Evolutionary conservation across 2,888 invertebrate species (phyloP), one percentile per base, ranked within the genome.

Genomic region (Salpingus planirostris): DNA sequence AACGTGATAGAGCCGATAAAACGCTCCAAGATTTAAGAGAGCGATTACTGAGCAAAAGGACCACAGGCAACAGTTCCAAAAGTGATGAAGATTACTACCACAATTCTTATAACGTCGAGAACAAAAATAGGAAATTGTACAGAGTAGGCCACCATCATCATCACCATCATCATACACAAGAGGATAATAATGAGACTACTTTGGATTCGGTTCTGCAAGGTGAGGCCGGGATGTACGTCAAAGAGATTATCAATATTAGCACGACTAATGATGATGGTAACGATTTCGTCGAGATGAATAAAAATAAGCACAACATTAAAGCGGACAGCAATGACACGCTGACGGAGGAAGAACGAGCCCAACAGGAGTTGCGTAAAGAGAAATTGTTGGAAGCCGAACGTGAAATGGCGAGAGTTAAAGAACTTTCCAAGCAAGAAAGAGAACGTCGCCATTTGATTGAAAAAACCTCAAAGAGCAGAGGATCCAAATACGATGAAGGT

Each of bases 341-440:
- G 38, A 57, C 58, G 2, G 62, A 63, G 27, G 60, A 62, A 36
- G 66, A 66, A 39, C 52, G 51, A 33, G 55, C 55, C 14, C 62
- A 65, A 38, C 62, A 63, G 29, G 71, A 71, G 38, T 71, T 78
- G 54, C 67, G 85, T 47, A 73, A 77, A 49, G 77, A 79, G 42
- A 76, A 77, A 52, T 63, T 84, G 26, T 57, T 84, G 39, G 80
- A 78, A 60, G 82, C 82, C 50, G 82, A 81, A 52, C 67, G 84
- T 15, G 81, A 87, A 65, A 84, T 80, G 74, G 80, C 80, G 2
- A 73, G 82, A 46, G 73, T 84, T 31, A 86, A 85, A 60, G 79
- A 85, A 58, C 76, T 76, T 30, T 81, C 82, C 0, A 70, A 80
- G 12, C 71, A 73, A 31, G 86, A 86, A 55, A 60, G 85, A 10